Evolutionary conservation across 2,888 invertebrate species (phyloP), one percentile per base, ranked within the genome.

Genomic region (Drosophila buzzatii): DNA sequence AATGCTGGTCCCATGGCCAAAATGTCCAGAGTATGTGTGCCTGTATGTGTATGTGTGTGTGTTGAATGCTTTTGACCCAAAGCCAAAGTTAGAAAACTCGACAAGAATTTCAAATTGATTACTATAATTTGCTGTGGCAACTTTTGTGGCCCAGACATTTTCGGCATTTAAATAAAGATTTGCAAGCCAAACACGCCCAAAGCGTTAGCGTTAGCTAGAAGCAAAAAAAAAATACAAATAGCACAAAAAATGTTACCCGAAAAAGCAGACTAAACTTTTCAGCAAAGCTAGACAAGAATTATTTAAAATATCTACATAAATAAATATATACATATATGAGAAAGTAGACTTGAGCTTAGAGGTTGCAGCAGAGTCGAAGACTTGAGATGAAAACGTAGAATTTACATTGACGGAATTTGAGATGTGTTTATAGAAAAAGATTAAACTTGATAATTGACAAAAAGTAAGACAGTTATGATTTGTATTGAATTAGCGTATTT

Each of bases 91-190:
- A 20, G 41, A 56, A 76, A 76, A 61, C 67, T 77, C 67, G 31
- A 64, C 63, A 39, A 73, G 73, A 72, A 73, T 77, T 63, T 55
- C 63, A 76, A 76, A 76, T 76, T 76, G 78, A 76, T 76, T 76
- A 76, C 72, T 44, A 49, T 68, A 68, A 68, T 68, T 68, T 76
- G 66, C 53, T 68, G 69, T 68, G 77, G 66, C 51, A 73, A 64
- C 76, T 73, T 76, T 68, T 76, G 73, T 61, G 67, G 73, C 60
- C 64, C 42, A 68, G 64, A 73, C 74, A 72, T 67, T 69, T 77
- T 59, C 57, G 45, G 49, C 76, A 77, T 76, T 76, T 77, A 77
- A 67, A 76, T 72, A 72, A 60, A 66, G 73, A 76, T 76, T 77
- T 63, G 42, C 59, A 47, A 47, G 16, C 52, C 57, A 57, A 61